These are phyloP conservation scores for Philypnodon macrostomus DNA, from an alignment of 2,797 vertebrate genomes.

Conservation along the genomic window DNA sequence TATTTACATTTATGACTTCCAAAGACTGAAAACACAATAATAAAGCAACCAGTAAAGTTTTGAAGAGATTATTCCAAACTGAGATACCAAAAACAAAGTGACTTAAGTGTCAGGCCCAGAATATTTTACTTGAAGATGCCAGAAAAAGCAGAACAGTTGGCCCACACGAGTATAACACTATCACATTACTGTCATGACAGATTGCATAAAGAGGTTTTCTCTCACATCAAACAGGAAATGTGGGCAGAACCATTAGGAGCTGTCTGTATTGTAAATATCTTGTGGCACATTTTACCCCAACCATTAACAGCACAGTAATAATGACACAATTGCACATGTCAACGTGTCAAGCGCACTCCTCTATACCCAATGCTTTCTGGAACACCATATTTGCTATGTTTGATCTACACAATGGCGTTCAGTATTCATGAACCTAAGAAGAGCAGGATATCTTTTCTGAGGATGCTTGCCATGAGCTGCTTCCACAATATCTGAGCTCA, in stretches of 20 bases:
- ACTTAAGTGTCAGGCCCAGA: conserved; percentile 29
- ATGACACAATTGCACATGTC: conserved; percentile 58
- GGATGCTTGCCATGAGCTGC: conserved; percentile 61
- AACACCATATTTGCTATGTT: conserved; percentile 50
- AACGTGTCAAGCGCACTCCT: conserved; percentile 44
- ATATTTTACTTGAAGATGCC: conserved; percentile 30
- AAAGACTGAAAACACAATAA: too few species aligned
- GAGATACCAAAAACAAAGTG: conserved; percentile 6
- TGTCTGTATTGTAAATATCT: conserved; percentile 34
- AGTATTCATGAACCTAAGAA: conserved; percentile 73
- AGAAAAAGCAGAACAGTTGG: conserved; percentile 25
- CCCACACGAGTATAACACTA: conserved; percentile 22
- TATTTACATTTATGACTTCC: too few species aligned
- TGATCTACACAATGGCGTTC: conserved; percentile 70
- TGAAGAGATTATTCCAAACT: conserved; percentile 37
- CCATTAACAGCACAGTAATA: conserved; percentile 33
- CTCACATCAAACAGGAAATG: conserved; percentile 38
- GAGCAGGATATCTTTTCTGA: conserved; percentile 66
- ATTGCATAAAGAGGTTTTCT: conserved; percentile 42
- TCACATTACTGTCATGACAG: conserved; percentile 25
- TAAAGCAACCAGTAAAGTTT: conserved; percentile 12
- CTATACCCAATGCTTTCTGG: conserved; percentile 36
- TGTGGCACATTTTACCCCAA: conserved; percentile 26
- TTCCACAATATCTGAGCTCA: conserved; percentile 61
- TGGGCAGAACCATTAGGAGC: conserved; percentile 32